These are phyloP conservation scores for Propithecus deckenii DNA, from an alignment of 2,797 vertebrate genomes.

Conservation along the genomic window DNA sequence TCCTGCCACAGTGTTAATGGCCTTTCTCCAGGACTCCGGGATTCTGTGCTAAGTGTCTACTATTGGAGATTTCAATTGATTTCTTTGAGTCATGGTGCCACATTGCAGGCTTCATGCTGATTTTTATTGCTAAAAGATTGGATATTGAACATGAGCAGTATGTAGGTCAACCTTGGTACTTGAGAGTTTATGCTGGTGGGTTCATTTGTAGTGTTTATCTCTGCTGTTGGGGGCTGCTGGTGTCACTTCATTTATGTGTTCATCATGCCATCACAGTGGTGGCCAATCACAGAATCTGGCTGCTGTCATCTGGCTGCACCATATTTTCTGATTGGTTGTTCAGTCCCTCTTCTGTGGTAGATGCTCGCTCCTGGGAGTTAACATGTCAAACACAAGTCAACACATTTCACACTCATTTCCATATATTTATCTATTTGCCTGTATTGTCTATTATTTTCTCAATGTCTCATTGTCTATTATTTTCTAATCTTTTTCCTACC, in stretches of 20 bases:
- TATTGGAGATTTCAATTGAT: not conserved
- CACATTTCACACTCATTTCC: not conserved
- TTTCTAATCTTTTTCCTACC: not conserved
- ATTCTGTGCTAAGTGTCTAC: not conserved
- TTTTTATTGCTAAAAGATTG: not conserved
- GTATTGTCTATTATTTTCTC: not conserved
- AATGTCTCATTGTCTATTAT: not conserved
- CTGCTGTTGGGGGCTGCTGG: not conserved
- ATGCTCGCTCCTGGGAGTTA: not conserved
- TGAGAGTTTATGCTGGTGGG: no score
- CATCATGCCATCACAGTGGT: accelerated
- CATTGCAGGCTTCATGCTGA: no score
- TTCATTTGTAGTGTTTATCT: not conserved
- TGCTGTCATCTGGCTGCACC: not conserved
- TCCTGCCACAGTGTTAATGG: not conserved
- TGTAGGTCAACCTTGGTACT: not conserved
- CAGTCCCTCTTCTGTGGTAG: not conserved
- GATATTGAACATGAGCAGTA: not conserved
- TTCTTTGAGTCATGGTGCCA: not conserved
- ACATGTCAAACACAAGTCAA: not conserved
- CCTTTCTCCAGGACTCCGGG: not conserved
- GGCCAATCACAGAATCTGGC: not conserved
- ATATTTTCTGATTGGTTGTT: not conserved
- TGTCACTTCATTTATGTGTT: not conserved
- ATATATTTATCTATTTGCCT: not conserved